Base-by-base conservation (phyloP, 2,888 invertebrate species). In the Meiosimyza platycephala region DNA sequence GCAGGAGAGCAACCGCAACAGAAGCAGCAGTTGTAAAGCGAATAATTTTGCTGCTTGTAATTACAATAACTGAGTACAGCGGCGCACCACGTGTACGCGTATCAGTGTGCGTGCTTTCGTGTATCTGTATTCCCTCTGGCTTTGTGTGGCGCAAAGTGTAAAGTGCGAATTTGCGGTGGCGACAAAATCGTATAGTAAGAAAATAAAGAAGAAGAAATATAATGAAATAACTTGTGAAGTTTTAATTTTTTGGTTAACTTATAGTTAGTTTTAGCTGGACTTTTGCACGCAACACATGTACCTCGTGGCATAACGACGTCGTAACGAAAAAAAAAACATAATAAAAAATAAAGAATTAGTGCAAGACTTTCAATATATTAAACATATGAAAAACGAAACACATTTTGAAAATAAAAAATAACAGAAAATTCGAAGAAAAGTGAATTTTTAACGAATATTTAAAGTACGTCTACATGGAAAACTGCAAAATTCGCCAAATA, bases 111-210 rank as follows among this genome's bases (percentile, higher is more conserved):
- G 22, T 50, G 22, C 16, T 40, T 47, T n/a, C 40, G 60, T 40
- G 16, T n/a, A 47, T 40, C 40, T 40, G 9, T 40, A 28, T 18
- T n/a, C 18, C 62, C 7, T 63, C n/a, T 40, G 59, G 16, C 55
- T 22, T n/a, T 52, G 52, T 52, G 22, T 71, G 78, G 74, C 72
- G 66, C 79, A 80, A 81, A 83, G 84, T 83, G 81, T 84, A 84
- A 84, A 84, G 84, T 84, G 82, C 84, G 82, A 84, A 83, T 80
- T 80, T 77, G 77, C 74, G 72, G 40, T 40, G 40, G 52, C 69
- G 63, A 71, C 72, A 40, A 54, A 67, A 33, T 59, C 57, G 50
- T 15, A 70, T n/a, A 48, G 50, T n/a, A 59, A 18, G 50, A 52
- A 54, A 67, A 51, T n/a, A 16, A 48, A 55, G 47, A 48, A 55